Conservation (phyloP, 2,797 vertebrate species). For the Pagetopsis macropterus region DNA sequence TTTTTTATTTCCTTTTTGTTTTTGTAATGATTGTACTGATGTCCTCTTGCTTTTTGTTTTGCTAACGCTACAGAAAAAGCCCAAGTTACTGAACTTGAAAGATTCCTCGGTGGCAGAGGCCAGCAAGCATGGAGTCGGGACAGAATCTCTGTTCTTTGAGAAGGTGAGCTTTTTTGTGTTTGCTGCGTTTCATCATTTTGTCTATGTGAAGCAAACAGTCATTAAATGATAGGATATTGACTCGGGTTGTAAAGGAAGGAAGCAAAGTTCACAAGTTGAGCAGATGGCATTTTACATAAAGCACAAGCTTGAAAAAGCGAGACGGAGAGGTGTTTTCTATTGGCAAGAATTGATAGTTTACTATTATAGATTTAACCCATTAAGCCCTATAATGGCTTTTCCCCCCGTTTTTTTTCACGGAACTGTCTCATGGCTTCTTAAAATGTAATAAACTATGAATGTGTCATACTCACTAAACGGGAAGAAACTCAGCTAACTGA, state of each 20-base stretch:
- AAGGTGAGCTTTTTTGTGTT: constrained; percentile 83
- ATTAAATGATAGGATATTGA: background rate
- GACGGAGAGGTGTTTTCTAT: background rate
- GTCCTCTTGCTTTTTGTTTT: background rate
- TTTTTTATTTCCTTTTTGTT: background rate
- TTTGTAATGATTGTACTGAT: constrained; percentile 15
- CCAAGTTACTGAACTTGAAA: constrained; percentile 91
- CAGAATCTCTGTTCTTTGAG: constrained; percentile 98
- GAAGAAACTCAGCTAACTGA: too few relatives aligned
- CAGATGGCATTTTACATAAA: background rate
- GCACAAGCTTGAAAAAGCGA: background rate
- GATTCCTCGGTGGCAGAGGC: constrained; percentile 90
- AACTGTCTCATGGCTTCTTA: too few relatives aligned
- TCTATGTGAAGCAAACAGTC: background rate
- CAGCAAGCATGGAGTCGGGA: constrained; percentile 94
- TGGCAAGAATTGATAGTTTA: background rate
- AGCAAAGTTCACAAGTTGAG: background rate
- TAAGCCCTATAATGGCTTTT: too few relatives aligned
- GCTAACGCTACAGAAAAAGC: constrained; percentile 90
- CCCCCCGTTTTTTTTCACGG: too few relatives aligned
- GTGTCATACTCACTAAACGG: too few relatives aligned
- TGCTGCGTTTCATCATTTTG: background rate
- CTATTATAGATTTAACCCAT: too few relatives aligned
- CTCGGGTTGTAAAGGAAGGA: background rate
- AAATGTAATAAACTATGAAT: too few relatives aligned